phyloP scores from a whole-genome alignment of 2,888 invertebrate species.

The Mayetiola destructor region DNA sequence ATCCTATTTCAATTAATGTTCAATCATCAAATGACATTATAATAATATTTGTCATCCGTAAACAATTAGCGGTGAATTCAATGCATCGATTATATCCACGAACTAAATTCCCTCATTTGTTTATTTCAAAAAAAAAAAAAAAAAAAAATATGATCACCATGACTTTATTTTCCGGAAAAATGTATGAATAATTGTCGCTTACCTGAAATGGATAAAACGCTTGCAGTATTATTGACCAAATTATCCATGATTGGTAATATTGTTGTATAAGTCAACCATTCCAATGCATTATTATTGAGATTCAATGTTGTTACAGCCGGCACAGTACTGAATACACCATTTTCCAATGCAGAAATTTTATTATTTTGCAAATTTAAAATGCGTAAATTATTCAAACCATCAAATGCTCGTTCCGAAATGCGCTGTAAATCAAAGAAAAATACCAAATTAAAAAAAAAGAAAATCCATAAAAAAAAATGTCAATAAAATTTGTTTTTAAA shows the following conservation, averaged over 20 bases:
- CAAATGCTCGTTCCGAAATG: slow-evolving; percentile 62
- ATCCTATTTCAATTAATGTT: no score
- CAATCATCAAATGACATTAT: no score
- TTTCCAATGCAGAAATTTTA: slow-evolving; percentile 53
- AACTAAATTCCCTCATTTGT: no score
- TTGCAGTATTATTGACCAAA: slow-evolving; percentile 52
- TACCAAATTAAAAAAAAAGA: slow-evolving; percentile 16
- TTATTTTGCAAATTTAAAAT: slow-evolving; percentile 63
- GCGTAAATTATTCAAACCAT: slow-evolving; percentile 55
- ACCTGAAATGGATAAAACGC: slow-evolving; percentile 66
- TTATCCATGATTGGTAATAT: slow-evolving; percentile 63
- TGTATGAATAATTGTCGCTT: no score
- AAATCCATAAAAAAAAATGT: slow-evolving; percentile 21
- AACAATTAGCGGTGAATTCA: no score
- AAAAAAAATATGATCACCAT: no score
- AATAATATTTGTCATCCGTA: no score
- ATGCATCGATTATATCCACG: no score
- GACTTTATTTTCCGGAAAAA: no score
- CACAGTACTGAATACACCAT: slow-evolving; percentile 58
- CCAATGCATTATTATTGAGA: slow-evolving; percentile 60
- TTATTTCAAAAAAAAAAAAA: not conserved
- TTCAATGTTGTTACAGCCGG: slow-evolving; percentile 58
- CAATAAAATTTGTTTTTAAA: slow-evolving; percentile 14
- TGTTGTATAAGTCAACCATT: slow-evolving; percentile 61
- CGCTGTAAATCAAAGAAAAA: slow-evolving; percentile 33